Percentiles rank a stretch among this genome's conserved stretches.
phyloP scores from a whole-genome alignment of 2,113 vertebrate species.

The Mungos mungo region DNA sequence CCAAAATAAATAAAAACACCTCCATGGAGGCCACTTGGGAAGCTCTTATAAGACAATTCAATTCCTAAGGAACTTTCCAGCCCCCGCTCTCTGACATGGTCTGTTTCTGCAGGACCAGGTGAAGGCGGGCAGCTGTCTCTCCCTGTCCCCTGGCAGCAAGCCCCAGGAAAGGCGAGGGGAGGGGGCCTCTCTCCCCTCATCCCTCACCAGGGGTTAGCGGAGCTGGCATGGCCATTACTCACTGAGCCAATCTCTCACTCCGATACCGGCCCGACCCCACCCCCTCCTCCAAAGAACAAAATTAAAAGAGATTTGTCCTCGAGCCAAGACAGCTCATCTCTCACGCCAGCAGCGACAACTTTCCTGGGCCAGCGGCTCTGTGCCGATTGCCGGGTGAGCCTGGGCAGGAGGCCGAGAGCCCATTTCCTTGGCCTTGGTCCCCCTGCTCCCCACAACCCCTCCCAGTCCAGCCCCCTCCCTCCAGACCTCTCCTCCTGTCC shows the following conservation, averaged over 20 bases:
- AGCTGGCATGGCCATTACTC: neutral
- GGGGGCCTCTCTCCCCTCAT: neutral
- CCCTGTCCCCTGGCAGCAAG: neutral
- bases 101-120: no score
- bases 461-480: no score
- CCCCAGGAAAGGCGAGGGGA: neutral
- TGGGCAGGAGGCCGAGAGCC: no score
- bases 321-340: slow-evolving; percentile 23
- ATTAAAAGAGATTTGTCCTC: slow-evolving; percentile 76
- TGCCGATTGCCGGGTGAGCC: neutral
- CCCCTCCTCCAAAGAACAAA: slow-evolving; percentile 42
- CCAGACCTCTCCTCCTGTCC: neutral
- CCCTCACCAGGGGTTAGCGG: neutral
- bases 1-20: no score
- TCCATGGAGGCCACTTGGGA: neutral
- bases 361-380: neutral
- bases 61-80: neutral
- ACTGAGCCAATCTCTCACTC: slow-evolving; percentile 51
- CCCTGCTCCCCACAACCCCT: neutral
- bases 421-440: neutral
- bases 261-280: neutral
- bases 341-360: neutral
- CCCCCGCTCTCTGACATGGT: neutral
- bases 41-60: neutral
- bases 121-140: neutral